Evolutionary conservation across 2,113 vertebrate species (phyloP).

Genomic region (Neoarius graeffei): DNA sequence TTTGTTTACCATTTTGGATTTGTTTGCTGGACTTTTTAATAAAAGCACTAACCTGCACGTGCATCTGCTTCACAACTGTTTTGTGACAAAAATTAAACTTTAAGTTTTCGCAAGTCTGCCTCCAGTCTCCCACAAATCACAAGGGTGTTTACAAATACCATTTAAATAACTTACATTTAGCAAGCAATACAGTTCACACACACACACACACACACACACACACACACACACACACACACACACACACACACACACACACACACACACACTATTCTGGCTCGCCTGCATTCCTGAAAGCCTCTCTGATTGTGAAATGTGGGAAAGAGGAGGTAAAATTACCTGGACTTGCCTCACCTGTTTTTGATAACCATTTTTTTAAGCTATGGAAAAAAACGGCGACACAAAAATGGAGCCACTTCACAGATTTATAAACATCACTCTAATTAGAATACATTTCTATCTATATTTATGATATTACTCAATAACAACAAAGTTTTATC

Average conservation of each 20-base stretch:
- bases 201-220: background rate
- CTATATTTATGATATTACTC: background rate
- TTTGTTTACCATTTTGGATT: too few species aligned
- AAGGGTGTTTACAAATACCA: background rate
- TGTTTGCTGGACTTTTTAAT: too few species aligned
- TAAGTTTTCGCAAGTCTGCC: too few species aligned
- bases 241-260: background rate
- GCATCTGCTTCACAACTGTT: too few species aligned
- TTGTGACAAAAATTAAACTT: too few species aligned
- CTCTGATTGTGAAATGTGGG: conserved; percentile 13
- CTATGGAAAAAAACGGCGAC: background rate
- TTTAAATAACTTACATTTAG: background rate
- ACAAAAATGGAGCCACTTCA: background rate
- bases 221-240: too few species aligned
- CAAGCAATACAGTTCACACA: background rate
- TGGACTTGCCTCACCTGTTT: background rate
- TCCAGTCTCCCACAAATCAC: too few species aligned
- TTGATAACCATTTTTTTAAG: background rate
- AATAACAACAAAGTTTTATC: too few species aligned
- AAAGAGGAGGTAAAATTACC: background rate
- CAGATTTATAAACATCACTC: background rate
- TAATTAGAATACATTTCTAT: background rate
- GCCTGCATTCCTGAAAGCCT: background rate
- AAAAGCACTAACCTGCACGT: too few species aligned
- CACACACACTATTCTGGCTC: background rate